phyloP scores from a whole-genome alignment of 37 sponge, comb jelly and placozoan genomes.

The Eunapius fragilis region DNA sequence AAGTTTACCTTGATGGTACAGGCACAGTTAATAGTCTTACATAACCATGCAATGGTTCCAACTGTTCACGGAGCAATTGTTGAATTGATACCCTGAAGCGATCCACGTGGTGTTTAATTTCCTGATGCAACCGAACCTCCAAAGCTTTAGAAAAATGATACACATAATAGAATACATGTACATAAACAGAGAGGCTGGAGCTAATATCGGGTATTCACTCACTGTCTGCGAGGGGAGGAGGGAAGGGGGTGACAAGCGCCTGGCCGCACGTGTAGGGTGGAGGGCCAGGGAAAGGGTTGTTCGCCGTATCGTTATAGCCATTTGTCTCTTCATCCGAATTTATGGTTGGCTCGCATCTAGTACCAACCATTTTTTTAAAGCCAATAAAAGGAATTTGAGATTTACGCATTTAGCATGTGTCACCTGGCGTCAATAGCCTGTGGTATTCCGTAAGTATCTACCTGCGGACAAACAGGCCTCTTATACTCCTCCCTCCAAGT shows the following conservation, averaged over 20 bases:
- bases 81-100: conserved; percentile 25
- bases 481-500: conserved; percentile 2
- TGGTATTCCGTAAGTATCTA: not conserved
- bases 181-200: not conserved
- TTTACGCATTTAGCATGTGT: not conserved
- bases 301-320: not conserved
- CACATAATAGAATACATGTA: no score
- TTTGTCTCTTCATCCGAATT: not conserved
- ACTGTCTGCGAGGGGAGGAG: not conserved
- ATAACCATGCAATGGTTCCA: not conserved
- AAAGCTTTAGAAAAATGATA: not conserved
- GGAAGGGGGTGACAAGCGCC: not conserved
- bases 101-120: conserved; percentile 21
- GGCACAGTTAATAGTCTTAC: not conserved
- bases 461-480: not conserved
- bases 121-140: conserved; percentile 20
- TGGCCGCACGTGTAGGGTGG: not conserved
- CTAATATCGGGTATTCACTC: not conserved
- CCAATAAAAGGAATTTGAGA: no score
- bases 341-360: not conserved
- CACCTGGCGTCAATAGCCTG: not conserved
- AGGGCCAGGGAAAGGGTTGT: not conserved
- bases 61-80: conserved; percentile 23
- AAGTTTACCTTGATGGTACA: not conserved
- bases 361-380: no score